A percentile compares a stretch with the other conserved stretches of the same genome.
Evolutionary conservation across 2,888 invertebrate species (phyloP).

Genomic region (Metallyticus violacea): DNA sequence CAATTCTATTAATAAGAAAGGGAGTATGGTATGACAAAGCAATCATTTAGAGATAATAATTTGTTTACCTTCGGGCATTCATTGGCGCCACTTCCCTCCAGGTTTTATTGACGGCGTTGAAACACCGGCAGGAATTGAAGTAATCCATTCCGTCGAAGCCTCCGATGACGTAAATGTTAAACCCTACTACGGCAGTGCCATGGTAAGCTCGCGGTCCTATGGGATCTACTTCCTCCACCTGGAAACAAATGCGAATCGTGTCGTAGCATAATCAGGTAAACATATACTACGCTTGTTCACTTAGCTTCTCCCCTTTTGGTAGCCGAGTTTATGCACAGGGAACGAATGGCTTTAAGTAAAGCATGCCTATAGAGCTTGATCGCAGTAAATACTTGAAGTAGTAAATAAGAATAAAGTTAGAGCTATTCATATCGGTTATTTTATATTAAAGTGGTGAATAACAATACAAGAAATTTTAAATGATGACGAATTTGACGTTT

Average conservation of each 20-base stretch:
- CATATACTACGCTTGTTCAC: not conserved
- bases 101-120: slow-evolving; percentile 76
- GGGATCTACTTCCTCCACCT: slow-evolving; percentile 76
- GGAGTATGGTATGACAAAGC: too few relatives aligned
- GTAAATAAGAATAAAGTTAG: too few relatives aligned
- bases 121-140: slow-evolving; percentile 83
- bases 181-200: slow-evolving; percentile 84
- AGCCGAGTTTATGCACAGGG: too few relatives aligned
- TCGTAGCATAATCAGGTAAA: not conserved
- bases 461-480: too few relatives aligned
- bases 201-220: slow-evolving; percentile 88
- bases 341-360: too few relatives aligned
- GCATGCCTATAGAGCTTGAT: too few relatives aligned
- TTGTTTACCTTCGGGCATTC: slow-evolving; percentile 66
- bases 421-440: too few relatives aligned
- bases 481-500: too few relatives aligned
- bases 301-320: too few relatives aligned
- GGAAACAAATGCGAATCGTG: not conserved
- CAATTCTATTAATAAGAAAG: too few relatives aligned
- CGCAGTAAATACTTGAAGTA: too few relatives aligned
- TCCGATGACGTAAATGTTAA: slow-evolving; percentile 84
- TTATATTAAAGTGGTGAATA: too few relatives aligned
- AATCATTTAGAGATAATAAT: not conserved
- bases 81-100: slow-evolving; percentile 89
- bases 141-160: slow-evolving; percentile 90